Conservation (phyloP, 2,113 vertebrate species). For the Trochalopteron elliotii region DNA sequence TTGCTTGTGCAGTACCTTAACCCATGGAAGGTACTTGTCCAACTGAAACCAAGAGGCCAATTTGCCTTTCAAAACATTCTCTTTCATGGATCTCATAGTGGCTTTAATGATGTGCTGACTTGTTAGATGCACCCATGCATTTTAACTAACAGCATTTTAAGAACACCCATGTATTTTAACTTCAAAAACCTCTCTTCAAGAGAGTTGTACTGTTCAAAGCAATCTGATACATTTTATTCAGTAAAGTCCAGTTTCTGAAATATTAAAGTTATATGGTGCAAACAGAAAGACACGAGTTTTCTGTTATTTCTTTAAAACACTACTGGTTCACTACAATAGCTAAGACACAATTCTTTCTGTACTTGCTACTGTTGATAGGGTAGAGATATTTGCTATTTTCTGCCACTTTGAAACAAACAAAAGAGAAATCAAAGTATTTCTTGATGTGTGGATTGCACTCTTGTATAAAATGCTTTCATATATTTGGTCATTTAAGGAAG, state of each 20-base stretch:
- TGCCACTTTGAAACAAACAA: background rate
- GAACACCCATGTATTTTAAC: background rate
- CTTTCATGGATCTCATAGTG: background rate
- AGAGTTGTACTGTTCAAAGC: background rate
- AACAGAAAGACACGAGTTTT: background rate
- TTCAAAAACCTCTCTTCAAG: background rate
- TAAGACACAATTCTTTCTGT: background rate
- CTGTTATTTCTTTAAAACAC: background rate
- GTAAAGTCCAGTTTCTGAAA: background rate
- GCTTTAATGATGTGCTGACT: background rate
- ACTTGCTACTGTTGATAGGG: background rate
- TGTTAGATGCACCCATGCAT: background rate
- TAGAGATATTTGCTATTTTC: background rate
- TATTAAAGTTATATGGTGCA: background rate
- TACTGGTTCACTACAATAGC: background rate
- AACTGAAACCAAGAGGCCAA: background rate
- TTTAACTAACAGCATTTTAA: background rate
- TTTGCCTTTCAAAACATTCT: background rate
- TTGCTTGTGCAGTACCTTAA: background rate
- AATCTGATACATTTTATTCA: background rate
- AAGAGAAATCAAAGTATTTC: background rate
- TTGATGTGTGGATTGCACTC: background rate
- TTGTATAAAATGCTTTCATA: background rate
- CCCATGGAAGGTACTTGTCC: background rate
- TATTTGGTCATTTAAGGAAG: constrained; percentile 35